Percentiles rank a stretch among this genome's conserved stretches.
phyloP scores from a whole-genome alignment of 1,140 invertebrate species.

The Octopus sinensis region DNA sequence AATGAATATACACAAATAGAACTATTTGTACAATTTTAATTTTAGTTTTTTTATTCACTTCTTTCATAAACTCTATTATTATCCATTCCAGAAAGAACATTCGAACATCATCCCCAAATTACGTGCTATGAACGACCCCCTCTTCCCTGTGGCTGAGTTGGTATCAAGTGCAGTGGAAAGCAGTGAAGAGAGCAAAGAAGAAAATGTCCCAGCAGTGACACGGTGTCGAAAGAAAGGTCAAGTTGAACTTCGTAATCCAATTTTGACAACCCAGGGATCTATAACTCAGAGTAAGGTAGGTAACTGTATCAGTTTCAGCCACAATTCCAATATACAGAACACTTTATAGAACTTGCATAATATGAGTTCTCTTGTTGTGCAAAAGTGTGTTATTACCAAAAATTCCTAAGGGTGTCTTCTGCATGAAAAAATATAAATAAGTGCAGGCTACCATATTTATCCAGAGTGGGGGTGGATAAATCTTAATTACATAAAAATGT shows the following conservation, averaged over 20 bases:
- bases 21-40: background rate
- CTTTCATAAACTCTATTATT: background rate
- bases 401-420: too few relatives aligned
- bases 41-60: background rate
- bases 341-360: too few relatives aligned
- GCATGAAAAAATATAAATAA: too few relatives aligned
- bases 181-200: constrained; percentile 54
- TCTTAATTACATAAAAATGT: too few relatives aligned
- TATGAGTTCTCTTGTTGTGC: too few relatives aligned
- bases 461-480: too few relatives aligned
- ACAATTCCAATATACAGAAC: too few relatives aligned
- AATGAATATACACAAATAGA: too few relatives aligned
- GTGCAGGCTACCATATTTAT: too few relatives aligned
- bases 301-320: too few relatives aligned
- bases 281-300: constrained; percentile 37
- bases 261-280: constrained; percentile 50
- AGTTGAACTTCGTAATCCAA: constrained; percentile 51
- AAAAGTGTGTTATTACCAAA: too few relatives aligned
- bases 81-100: constrained; percentile 74
- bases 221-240: constrained; percentile 51
- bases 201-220: constrained; percentile 30
- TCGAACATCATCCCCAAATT: constrained; percentile 86
- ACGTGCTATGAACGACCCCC: constrained; percentile 79
- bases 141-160: constrained; percentile 55
- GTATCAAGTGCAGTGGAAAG: constrained; percentile 46